These are phyloP conservation scores for Alsophila aescularia DNA, from an alignment of 2,888 invertebrate genomes.

Conservation along the genomic window DNA sequence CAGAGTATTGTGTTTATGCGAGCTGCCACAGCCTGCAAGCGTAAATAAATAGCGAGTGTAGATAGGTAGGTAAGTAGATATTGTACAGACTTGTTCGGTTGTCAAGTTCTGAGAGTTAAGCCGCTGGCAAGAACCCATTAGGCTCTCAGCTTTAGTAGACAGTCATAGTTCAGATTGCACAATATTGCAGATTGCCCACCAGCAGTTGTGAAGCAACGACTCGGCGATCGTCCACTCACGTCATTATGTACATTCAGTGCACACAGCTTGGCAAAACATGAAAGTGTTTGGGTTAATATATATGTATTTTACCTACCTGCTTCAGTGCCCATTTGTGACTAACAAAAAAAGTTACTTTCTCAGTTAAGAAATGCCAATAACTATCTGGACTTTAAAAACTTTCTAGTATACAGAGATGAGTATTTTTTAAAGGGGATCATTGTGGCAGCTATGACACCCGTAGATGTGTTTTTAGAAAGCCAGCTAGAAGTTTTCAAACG, in stretches of 20 bases:
- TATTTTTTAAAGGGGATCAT: no score
- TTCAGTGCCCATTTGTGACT: no score
- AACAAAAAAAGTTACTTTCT: no score
- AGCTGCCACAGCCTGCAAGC: conserved; percentile 6
- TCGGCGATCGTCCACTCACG: conserved; percentile 9
- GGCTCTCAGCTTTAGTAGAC: conserved; percentile 34
- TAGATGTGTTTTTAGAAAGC: no score
- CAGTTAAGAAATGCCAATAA: no score
- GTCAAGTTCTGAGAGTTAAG: conserved; percentile 33
- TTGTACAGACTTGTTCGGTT: conserved; percentile 26
- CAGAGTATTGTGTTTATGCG: no score
- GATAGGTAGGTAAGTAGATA: not conserved
- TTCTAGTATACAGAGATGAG: no score
- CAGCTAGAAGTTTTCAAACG: no score
- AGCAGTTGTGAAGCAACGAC: conserved; percentile 18
- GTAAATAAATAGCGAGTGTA: conserved; percentile 12
- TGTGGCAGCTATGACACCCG: no score
- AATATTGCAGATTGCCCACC: conserved; percentile 31
- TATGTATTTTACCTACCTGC: no score
- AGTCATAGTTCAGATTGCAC: conserved; percentile 36
- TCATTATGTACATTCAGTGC: not conserved
- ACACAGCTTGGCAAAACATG: not conserved
- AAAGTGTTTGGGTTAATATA: no score
- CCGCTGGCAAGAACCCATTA: conserved; percentile 40
- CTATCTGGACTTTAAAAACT: no score